A percentile compares a stretch with the other conserved stretches of the same genome.
Conservation (phyloP, 2,113 vertebrate genomes). For the Lepisosteus osseus region DNA sequence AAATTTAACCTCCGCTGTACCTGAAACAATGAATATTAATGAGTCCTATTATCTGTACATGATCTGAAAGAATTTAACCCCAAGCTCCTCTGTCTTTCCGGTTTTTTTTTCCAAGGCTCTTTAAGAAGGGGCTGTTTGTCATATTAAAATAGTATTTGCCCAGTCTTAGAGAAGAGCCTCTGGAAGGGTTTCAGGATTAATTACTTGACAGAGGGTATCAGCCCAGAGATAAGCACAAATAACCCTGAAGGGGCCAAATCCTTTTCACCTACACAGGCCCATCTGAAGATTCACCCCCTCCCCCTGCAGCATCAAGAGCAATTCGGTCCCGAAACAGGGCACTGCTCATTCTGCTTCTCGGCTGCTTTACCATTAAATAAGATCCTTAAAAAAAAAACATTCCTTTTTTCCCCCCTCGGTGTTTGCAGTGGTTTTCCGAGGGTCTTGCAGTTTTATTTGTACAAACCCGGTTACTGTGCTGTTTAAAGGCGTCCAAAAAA, state of each 20-base stretch:
- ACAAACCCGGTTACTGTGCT: too few species aligned
- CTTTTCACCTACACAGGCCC: slow-evolving; percentile 11
- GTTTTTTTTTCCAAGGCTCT: neutral
- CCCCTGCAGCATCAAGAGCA: too few species aligned
- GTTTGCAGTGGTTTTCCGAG: too few species aligned
- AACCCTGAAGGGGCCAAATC: neutral
- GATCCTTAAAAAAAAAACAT: too few species aligned
- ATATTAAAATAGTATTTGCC: slow-evolving; percentile 44
- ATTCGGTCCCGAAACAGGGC: too few species aligned
- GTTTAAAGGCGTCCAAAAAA: too few species aligned
- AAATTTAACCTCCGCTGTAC: slow-evolving; percentile 79
- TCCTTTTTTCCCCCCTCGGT: too few species aligned
- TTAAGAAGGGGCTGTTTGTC: slow-evolving; percentile 34
- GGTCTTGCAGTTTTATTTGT: too few species aligned
- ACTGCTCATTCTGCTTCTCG: too few species aligned
- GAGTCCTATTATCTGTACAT: slow-evolving; percentile 75
- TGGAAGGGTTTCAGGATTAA: slow-evolving; percentile 33
- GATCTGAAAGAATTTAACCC: slow-evolving; percentile 78
- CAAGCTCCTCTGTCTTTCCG: slow-evolving; percentile 15
- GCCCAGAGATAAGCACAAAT: slow-evolving; percentile 18
- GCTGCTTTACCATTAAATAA: too few species aligned
- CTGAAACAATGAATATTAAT: slow-evolving; percentile 80
- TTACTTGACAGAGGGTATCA: slow-evolving; percentile 28
- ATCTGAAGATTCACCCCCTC: neutral
- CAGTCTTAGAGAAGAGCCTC: slow-evolving; percentile 11